Conservation (phyloP, 2,113 vertebrate genomes). For the Merops nubicus region DNA sequence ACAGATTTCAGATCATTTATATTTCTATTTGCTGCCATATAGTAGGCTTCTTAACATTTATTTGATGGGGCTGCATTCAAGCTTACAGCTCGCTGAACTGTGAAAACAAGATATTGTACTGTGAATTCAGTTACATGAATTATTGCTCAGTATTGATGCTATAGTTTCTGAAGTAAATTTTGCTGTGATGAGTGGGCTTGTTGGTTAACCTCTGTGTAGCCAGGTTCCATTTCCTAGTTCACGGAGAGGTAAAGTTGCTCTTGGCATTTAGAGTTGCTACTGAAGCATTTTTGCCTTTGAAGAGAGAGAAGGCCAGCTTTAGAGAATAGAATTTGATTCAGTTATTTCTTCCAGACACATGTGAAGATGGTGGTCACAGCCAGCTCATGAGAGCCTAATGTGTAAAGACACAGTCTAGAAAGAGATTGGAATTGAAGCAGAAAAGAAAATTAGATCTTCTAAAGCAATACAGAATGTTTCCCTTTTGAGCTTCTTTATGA, state of each 20-base stretch:
- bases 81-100: not conserved
- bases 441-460: not conserved
- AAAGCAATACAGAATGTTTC: not conserved
- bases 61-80: not conserved
- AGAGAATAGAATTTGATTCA: not conserved
- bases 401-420: not conserved
- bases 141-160: not conserved
- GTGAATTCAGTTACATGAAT: not conserved
- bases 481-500: not conserved
- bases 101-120: not conserved
- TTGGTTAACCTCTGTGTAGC: not conserved
- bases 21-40: not conserved
- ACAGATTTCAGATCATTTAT: accelerated
- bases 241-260: not conserved
- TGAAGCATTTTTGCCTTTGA: not conserved
- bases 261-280: not conserved
- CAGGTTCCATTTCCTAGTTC: not conserved
- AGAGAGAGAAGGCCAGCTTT: not conserved
- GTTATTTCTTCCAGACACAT: not conserved
- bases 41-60: not conserved
- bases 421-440: not conserved
- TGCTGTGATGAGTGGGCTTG: not conserved
- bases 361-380: not conserved
- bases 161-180: not conserved
- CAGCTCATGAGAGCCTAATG: not conserved